Percentiles rank a stretch among this genome's conserved stretches.
These are phyloP conservation scores for Parambassis ranga DNA, from an alignment of 2,797 vertebrate genomes.

Conservation along the genomic window DNA sequence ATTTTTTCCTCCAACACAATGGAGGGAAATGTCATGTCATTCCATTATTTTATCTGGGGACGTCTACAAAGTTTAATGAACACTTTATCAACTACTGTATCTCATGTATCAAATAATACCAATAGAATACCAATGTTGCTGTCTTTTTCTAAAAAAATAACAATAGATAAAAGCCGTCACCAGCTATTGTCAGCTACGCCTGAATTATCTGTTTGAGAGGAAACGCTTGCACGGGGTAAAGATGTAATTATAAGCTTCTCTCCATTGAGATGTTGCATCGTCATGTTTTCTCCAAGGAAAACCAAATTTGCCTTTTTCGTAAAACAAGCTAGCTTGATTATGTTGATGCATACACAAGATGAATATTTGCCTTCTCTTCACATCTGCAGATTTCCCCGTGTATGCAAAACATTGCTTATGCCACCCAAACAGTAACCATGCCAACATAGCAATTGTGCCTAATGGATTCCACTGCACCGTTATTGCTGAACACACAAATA, in stretches of 20 bases:
- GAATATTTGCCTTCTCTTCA: slow-evolving; percentile 59
- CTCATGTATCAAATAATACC: neutral
- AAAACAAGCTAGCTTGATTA: slow-evolving; percentile 26
- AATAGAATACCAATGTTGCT: neutral
- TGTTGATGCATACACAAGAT: slow-evolving; percentile 46
- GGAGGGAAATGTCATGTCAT: slow-evolving; percentile 49
- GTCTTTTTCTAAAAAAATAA: neutral
- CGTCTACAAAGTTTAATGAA: slow-evolving; percentile 34
- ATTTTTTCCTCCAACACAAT: slow-evolving; percentile 6
- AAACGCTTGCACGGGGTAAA: too few species aligned
- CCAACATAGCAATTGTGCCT: slow-evolving; percentile 75
- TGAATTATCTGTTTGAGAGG: neutral
- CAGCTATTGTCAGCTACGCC: too few species aligned
- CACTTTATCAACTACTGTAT: neutral
- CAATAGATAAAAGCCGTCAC: too few species aligned
- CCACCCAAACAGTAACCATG: slow-evolving; percentile 70
- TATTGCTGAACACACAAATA: slow-evolving; percentile 76
- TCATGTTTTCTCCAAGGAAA: neutral
- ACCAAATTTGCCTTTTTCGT: neutral
- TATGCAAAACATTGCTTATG: slow-evolving; percentile 73
- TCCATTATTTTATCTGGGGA: slow-evolving; percentile 18
- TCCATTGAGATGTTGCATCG: neutral
- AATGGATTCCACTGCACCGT: slow-evolving; percentile 75
- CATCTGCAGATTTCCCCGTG: slow-evolving; percentile 65
- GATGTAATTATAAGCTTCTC: neutral